These are phyloP conservation scores for Schizopygopsis pylzovi DNA, from an alignment of 2,797 vertebrate species.

Conservation along the genomic window DNA sequence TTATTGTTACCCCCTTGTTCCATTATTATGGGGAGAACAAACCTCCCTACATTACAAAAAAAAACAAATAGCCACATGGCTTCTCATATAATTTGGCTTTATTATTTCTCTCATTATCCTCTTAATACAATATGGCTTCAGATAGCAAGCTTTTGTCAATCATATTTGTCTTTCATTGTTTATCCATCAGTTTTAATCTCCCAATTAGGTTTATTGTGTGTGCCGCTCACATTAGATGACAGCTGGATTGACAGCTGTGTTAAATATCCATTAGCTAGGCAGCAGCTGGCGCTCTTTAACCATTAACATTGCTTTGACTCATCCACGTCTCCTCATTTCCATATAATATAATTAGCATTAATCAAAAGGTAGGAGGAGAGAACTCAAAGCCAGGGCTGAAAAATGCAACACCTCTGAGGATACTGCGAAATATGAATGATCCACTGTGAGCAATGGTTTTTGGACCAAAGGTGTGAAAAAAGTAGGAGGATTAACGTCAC, in stretches of 20 bases:
- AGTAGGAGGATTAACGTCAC: slow-evolving; percentile 35
- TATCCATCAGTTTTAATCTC: slow-evolving; percentile 27
- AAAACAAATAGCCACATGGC: background rate
- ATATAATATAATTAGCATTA: slow-evolving; percentile 41
- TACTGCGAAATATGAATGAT: slow-evolving; percentile 40
- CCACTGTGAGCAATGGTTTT: slow-evolving; percentile 31
- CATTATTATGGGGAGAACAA: background rate
- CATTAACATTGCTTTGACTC: slow-evolving; percentile 42
- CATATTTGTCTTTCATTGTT: slow-evolving; percentile 19
- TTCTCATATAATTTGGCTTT: background rate
- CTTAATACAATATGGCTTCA: background rate
- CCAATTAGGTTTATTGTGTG: background rate
- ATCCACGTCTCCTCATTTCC: slow-evolving; percentile 29
- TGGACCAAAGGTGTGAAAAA: slow-evolving; percentile 44
- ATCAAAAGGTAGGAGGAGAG: slow-evolving; percentile 33
- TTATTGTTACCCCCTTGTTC: background rate
- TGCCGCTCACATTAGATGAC: slow-evolving; percentile 27
- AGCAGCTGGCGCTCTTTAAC: slow-evolving; percentile 38
- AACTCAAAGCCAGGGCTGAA: slow-evolving; percentile 22
- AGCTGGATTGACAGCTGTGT: slow-evolving; percentile 47
- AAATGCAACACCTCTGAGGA: slow-evolving; percentile 38
- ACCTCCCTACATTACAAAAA: background rate
- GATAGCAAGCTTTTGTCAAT: slow-evolving; percentile 13
- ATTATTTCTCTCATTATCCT: background rate
- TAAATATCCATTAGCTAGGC: slow-evolving; percentile 41